phyloP scores from a whole-genome alignment of 2,113 vertebrate species.

The Nestor notabilis region DNA sequence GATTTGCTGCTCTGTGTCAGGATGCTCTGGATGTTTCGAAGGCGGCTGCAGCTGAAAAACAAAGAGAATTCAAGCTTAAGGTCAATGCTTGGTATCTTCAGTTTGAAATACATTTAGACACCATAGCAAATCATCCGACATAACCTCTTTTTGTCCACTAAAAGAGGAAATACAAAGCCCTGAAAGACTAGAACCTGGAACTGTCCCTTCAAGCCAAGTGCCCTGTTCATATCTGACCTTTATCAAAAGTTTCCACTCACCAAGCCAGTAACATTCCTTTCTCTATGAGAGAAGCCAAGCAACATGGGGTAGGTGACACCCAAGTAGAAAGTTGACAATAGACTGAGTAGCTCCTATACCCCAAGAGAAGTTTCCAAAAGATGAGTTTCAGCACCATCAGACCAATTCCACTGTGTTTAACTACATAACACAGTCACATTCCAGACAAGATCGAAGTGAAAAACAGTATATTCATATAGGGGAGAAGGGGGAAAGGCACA shows the following conservation, averaged over 20 bases:
- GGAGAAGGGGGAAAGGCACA: neutral
- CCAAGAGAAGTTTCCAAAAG: neutral
- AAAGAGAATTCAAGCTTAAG: slow-evolving; percentile 16
- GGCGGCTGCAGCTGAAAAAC: slow-evolving; percentile 85
- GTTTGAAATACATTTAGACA: neutral
- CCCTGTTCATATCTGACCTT: neutral
- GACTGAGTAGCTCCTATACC: neutral
- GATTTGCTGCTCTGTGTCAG: slow-evolving; percentile 80
- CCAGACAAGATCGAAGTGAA: neutral
- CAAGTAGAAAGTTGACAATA: neutral
- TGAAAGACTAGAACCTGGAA: neutral
- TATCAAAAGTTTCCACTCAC: neutral
- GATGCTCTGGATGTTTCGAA: slow-evolving; percentile 89
- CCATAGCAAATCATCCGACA: neutral
- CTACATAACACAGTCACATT: accelerated
- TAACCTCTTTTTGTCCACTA: neutral
- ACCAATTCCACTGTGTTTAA: neutral
- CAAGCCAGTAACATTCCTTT: neutral
- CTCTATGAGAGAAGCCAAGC: neutral
- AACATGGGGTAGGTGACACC: accelerated
- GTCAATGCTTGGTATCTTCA: neutral
- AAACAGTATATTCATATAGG: accelerated
- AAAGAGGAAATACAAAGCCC: neutral
- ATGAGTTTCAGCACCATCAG: neutral
- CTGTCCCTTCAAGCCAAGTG: neutral